Base-by-base conservation (phyloP, 2,797 vertebrate species). In the Aphelocoma californica region DNA sequence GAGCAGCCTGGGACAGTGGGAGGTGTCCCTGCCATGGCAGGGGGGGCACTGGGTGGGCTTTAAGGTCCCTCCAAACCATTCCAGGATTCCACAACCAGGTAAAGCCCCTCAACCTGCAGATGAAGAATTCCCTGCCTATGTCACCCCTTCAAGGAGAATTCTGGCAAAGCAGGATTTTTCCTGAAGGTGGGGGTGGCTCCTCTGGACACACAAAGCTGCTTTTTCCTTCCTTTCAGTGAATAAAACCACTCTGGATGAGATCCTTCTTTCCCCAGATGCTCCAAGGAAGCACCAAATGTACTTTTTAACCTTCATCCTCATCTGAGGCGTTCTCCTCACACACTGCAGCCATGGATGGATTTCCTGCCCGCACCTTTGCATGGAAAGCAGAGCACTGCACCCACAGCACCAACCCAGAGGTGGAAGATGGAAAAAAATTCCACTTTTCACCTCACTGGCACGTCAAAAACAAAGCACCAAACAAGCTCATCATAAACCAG, bases 331-430 rank as follows among this genome's bases (percentile, higher is more conserved):
- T 73, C 48, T 71, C 48, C 72, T 70, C 54, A 6, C 4, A 5
- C 38, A 0, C 24, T 64, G 57, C 50, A 4, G 2, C 17, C 64
- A 8, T 0, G 1, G 72, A 8, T 54, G 44, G 32, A 32, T 74
- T 71, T 64, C 48, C 71, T 2, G 2, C 51, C 4, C 23, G 12
- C 38, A 34, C 13, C n/a, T 57, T 47, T 61, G 79, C 71, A 83
- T 36, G 93, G 56, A 53, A 32, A 86, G 18, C 65, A 70, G 54
- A 79, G 81, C 48, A 1, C 73, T 45, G 53, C 61, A 28, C 5
- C 69, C 62, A 25, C n/a, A 21, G 47, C 82, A 12, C 32, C 53
- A 53, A 21, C 42, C 61, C 73, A 38, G 38, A 47, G 60, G 73
- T 26, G 57, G 90, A 71, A 51, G 56, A 51, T 10, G 51, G 47